phyloP scores from a whole-genome alignment of 2,888 invertebrate genomes.

The Cosmia trapezina region DNA sequence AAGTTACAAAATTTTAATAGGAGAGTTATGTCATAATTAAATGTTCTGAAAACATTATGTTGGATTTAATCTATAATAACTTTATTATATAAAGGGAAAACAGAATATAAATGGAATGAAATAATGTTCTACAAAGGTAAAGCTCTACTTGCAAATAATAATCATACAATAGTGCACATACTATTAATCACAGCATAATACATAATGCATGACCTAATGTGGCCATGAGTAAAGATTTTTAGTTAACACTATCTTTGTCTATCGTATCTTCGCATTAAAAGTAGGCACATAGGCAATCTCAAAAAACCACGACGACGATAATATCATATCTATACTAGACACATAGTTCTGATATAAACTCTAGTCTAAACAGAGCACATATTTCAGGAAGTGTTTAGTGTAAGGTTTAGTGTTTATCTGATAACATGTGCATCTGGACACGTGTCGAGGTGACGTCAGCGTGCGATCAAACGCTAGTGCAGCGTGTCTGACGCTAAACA shows the following conservation, averaged over 20 bases:
- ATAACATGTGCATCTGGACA: slow-evolving; percentile 6
- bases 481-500: slow-evolving; percentile 31
- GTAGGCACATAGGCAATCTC: no score
- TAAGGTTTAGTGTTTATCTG: no score
- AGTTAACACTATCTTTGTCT: slow-evolving; percentile 4
- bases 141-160: not conserved
- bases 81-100: slow-evolving; percentile 1
- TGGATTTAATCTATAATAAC: not conserved
- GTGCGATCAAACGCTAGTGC: slow-evolving; percentile 22
- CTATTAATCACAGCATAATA: not conserved
- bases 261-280: not conserved
- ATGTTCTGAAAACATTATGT: slow-evolving; percentile 7
- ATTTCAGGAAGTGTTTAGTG: slow-evolving; percentile 33
- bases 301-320: no score
- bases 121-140: not conserved
- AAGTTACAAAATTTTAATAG: not conserved
- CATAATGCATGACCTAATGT: slow-evolving; percentile 25
- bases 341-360: slow-evolving; percentile 1
- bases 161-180: not conserved
- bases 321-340: slow-evolving; percentile 17
- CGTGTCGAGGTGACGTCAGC: slow-evolving; percentile 44
- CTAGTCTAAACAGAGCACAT: slow-evolving; percentile 23
- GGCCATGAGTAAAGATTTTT: slow-evolving; percentile 5
- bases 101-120: not conserved
- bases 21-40: not conserved